Evolutionary conservation across 2,113 vertebrate genomes (phyloP).

Genomic region (Nycticebus coucang): DNA sequence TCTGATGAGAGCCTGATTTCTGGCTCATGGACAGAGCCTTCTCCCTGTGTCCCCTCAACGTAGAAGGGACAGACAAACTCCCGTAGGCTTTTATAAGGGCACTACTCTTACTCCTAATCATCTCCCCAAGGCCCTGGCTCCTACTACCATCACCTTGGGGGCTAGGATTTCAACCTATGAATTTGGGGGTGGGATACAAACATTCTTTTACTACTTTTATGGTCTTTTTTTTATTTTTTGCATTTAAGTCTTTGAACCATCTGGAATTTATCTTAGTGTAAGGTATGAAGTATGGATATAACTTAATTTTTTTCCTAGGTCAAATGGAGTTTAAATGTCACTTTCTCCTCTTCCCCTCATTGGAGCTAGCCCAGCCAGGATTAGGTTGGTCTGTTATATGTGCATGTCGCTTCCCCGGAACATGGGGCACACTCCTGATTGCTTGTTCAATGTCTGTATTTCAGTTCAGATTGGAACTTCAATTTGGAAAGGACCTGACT

Average conservation of each 20-base stretch:
- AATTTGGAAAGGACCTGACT: constrained; percentile 24
- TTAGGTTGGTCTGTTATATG: constrained; percentile 4
- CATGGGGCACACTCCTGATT: background rate
- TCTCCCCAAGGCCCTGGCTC: background rate
- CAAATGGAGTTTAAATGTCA: constrained; percentile 68
- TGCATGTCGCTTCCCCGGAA: constrained; percentile 35
- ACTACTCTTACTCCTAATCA: background rate
- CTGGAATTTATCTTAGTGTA: constrained; percentile 72
- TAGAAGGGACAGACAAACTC: background rate
- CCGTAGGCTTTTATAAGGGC: background rate
- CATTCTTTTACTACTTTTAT: constrained; percentile 52
- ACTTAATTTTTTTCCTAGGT: constrained; percentile 58
- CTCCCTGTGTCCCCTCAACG: background rate
- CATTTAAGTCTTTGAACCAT: constrained; percentile 70
- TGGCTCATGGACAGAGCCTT: background rate
- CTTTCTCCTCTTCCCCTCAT: constrained; percentile 45
- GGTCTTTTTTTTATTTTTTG: constrained; percentile 41
- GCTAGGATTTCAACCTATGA: constrained; percentile 11
- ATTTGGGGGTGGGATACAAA: background rate
- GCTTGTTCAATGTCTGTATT: background rate
- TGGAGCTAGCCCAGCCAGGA: constrained; percentile 34
- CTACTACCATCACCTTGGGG: background rate
- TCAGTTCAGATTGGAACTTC: constrained; percentile 30
- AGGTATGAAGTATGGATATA: constrained; percentile 61
- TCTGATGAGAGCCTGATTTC: background rate